Conservation (phyloP, 2,888 invertebrate species). For the Apoda limacodes region DNA sequence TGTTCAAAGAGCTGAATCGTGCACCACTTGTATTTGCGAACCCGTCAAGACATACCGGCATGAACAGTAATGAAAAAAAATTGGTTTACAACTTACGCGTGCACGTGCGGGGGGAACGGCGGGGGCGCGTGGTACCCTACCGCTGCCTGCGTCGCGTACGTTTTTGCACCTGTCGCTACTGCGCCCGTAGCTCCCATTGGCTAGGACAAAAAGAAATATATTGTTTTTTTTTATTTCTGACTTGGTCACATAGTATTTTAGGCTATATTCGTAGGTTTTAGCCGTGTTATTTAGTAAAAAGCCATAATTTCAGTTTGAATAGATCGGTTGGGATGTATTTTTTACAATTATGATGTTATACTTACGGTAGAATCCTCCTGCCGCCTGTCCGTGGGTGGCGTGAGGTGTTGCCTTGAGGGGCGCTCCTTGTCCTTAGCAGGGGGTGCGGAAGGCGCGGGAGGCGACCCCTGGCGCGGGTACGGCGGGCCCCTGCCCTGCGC, state of each 20-base stretch:
- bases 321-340: too few relatives aligned
- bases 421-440: slow-evolving; percentile 34
- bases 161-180: slow-evolving; percentile 37
- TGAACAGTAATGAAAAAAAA: too few relatives aligned
- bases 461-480: slow-evolving; percentile 11
- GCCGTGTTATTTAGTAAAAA: too few relatives aligned
- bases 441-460: slow-evolving; percentile 12
- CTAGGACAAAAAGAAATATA: too few relatives aligned
- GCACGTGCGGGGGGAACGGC: slow-evolving; percentile 44
- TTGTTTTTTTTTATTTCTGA: neutral
- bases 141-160: slow-evolving; percentile 57
- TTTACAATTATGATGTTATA: slow-evolving; percentile 1
- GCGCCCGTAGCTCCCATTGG: slow-evolving; percentile 22
- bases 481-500: slow-evolving; percentile 14
- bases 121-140: slow-evolving; percentile 55
- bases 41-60: too few relatives aligned
- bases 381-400: slow-evolving; percentile 30
- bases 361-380: slow-evolving; percentile 22
- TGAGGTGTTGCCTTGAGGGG: slow-evolving; percentile 33
- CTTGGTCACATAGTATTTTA: too few relatives aligned
- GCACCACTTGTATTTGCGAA: too few relatives aligned
- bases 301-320: too few relatives aligned
- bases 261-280: too few relatives aligned
- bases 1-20: too few relatives aligned
- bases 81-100: too few relatives aligned